phyloP scores from a whole-genome alignment of 2,113 vertebrate species.

The Meles meles region DNA sequence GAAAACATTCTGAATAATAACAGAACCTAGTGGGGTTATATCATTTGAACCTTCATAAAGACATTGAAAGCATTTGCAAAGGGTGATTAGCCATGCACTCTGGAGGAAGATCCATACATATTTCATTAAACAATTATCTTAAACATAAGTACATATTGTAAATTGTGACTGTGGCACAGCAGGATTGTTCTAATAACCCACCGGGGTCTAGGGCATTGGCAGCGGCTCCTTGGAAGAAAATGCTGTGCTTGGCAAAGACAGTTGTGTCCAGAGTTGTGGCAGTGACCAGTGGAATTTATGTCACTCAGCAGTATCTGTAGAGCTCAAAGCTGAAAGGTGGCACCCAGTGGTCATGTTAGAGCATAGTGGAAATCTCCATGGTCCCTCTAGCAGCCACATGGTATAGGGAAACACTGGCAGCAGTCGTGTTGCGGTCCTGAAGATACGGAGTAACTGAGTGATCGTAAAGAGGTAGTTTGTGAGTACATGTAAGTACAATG shows the following conservation, averaged over 20 bases:
- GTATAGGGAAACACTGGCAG: no score
- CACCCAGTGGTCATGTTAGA: not conserved
- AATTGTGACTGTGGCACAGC: not conserved
- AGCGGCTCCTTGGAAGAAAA: not conserved
- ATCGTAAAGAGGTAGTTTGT: not conserved
- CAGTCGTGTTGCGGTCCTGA: not conserved
- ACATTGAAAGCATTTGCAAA: not conserved
- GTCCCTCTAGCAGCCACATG: not conserved
- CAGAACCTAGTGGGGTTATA: not conserved
- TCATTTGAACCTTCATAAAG: not conserved
- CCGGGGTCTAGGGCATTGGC: not conserved
- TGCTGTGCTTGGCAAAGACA: not conserved
- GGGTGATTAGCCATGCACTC: not conserved
- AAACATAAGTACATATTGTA: not conserved
- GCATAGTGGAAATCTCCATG: fast-evolving
- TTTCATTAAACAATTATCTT: constrained; percentile 50
- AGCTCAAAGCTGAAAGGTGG: not conserved
- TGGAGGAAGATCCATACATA: constrained; percentile 7
- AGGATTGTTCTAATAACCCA: not conserved
- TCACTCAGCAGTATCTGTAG: not conserved
- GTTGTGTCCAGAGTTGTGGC: not conserved
- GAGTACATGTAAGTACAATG: not conserved
- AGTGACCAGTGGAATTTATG: not conserved
- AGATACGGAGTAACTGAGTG: not conserved
- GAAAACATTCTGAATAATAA: not conserved